Base-by-base conservation (phyloP, 2,113 vertebrate genomes). In the Conger conger region DNA sequence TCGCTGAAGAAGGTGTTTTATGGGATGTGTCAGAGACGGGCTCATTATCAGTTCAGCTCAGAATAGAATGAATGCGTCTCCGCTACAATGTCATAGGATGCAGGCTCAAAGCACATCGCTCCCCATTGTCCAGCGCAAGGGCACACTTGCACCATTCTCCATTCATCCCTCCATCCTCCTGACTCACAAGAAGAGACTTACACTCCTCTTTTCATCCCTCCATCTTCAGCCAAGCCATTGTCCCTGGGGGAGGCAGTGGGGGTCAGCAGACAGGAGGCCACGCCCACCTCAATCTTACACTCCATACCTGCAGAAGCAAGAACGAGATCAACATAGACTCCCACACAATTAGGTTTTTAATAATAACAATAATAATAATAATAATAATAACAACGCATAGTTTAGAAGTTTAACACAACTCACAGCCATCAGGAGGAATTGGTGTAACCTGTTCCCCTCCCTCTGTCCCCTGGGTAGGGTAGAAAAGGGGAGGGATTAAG, bases 151-250 rank as follows among this genome's bases (percentile, higher is more conserved):
- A 79, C 36, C 7, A 8, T 63, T 27, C 30, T 30, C 78, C n/a
- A 33, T n/a, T 73, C 57, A 27, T 73, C 27, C n/a, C n/a, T 17
- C 68, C 68, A 11, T 73, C 68, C 15, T 73, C 68, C n/a, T 73
- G 11, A 73, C 9, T 27, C 27, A 73, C 68, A 30, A 73, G 6
- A 9, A 63, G 13, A 82, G 83, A 93, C 95, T 94, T 86, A 96
- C 95, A 92, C 18, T 38, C 89, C 92, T 87, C 90, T 88, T 9
- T 53, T 90, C 82, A 91, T 90, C 17, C 73, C 88, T 50, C 92
- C 92, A 5, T 94, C 93, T 79, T 93, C 86, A 57, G 90, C 88
- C 0, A n/a, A 15, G 35, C 92, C 91, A 80, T 88, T 89, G 15
- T 87, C 86, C 35, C 76, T 40, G 15, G 87, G 85, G 30, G 88